A percentile compares a stretch with the other conserved stretches of the same genome.
Evolutionary conservation across 2,888 invertebrate genomes (phyloP).

Genomic region (Steinernema hermaphroditum): DNA sequence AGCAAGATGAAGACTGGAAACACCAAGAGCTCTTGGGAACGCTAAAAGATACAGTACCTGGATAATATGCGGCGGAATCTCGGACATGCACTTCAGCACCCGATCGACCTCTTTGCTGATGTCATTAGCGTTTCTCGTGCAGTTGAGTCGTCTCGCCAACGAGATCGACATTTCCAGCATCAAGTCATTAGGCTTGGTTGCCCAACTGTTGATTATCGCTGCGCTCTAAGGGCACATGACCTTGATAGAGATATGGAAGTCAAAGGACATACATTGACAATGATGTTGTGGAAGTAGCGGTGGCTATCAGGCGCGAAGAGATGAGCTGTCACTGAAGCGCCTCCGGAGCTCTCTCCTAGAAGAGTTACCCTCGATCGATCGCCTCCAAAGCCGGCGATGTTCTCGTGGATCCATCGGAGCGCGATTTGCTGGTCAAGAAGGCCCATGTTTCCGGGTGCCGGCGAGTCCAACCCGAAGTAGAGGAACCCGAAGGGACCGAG

Average conservation of each 20-base stretch:
- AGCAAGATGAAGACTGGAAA: too few species aligned
- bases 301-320: conserved; percentile 81
- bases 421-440: conserved; percentile 92
- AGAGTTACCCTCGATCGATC: conserved; percentile 49
- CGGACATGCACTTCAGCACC: conserved; percentile 77
- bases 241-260: too few species aligned
- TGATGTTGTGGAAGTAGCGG: conserved; percentile 72
- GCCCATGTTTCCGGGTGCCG: conserved; percentile 85
- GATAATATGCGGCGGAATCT: conserved; percentile 73
- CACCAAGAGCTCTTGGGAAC: too few species aligned
- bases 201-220: conserved; percentile 88
- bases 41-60: conserved; percentile 39
- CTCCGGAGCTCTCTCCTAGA: conserved; percentile 91
- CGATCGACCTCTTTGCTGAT: conserved; percentile 66
- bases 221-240: conserved; percentile 81
- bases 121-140: conserved; percentile 71
- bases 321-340: conserved; percentile 74
- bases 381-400: conserved; percentile 81
- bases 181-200: conserved; percentile 79
- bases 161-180: conserved; percentile 54
- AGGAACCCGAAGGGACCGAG: conserved; percentile 92
- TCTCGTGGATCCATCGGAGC: conserved; percentile 88
- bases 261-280: conserved; percentile 52
- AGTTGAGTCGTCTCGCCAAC: conserved; percentile 58
- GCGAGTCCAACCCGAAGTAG: conserved; percentile 77